Evolutionary conservation across 2,888 invertebrate genomes (phyloP).

Genomic region (Eumerus sabulonum): DNA sequence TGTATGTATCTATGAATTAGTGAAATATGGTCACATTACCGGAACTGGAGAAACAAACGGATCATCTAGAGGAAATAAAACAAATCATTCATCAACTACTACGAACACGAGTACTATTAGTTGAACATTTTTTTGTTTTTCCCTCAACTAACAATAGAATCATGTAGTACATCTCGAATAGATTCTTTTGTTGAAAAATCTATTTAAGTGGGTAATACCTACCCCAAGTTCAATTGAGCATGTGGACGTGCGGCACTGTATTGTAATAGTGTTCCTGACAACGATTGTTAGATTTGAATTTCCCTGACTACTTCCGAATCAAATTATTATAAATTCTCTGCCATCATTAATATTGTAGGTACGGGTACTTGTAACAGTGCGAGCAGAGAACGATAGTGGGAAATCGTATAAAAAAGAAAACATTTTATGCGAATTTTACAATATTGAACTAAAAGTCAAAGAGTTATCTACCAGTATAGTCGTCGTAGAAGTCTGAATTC

Average conservation of each 20-base stretch:
- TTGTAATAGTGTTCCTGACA: constrained; percentile 19
- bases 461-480: too few relatives aligned
- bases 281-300: constrained; percentile 58
- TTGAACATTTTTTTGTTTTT: constrained; percentile 29
- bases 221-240: constrained; percentile 40
- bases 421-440: constrained; percentile 43
- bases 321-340: constrained; percentile 63
- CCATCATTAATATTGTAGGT: constrained; percentile 60
- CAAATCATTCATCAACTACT: constrained; percentile 33
- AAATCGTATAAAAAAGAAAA: constrained; percentile 55
- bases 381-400: constrained; percentile 14
- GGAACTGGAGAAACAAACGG: constrained; percentile 56
- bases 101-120: not conserved
- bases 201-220: constrained; percentile 37
- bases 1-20: constrained; percentile 18
- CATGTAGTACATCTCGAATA: constrained; percentile 44
- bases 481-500: too few relatives aligned
- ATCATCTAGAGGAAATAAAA: constrained; percentile 34
- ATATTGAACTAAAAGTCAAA: constrained; percentile 28
- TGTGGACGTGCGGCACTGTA: not conserved
- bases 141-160: constrained; percentile 58
- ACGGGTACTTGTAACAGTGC: constrained; percentile 11
- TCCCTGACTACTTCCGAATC: constrained; percentile 66
- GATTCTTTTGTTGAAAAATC: constrained; percentile 60
- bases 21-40: constrained; percentile 49